phyloP scores from a whole-genome alignment of 2,888 invertebrate species.

The Ommatoiulus sabulosus region DNA sequence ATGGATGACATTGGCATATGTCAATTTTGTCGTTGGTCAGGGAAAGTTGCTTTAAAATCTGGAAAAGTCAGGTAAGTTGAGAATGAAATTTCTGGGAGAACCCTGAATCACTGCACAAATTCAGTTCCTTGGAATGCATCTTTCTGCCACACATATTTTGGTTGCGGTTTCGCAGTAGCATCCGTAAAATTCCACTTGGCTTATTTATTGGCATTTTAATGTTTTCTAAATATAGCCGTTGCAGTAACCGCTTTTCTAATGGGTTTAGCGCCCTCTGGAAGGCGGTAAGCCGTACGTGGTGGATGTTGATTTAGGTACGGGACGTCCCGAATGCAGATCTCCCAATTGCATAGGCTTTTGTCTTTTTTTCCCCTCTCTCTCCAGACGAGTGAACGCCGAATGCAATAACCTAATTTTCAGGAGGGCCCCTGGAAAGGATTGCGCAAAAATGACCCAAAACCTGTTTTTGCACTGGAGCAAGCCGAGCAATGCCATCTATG shows the following conservation, averaged over 20 bases:
- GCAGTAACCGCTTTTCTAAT: neutral
- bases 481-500: neutral
- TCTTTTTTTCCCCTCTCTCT: neutral
- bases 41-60: too few relatives aligned
- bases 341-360: neutral
- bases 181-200: too few relatives aligned
- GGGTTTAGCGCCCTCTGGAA: neutral
- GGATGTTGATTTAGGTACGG: neutral
- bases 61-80: too few relatives aligned
- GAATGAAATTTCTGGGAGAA: too few relatives aligned
- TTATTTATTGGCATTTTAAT: too few relatives aligned
- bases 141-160: too few relatives aligned
- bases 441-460: neutral
- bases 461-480: neutral
- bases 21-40: too few relatives aligned
- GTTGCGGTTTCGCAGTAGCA: too few relatives aligned
- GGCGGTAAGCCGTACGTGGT: neutral
- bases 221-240: neutral
- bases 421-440: conserved; percentile 17
- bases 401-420: neutral
- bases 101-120: too few relatives aligned
- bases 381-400: neutral
- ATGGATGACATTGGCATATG: too few relatives aligned
- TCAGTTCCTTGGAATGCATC: too few relatives aligned
- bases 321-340: neutral